Percentiles rank a stretch among this genome's conserved stretches.
Evolutionary conservation across 2,113 vertebrate genomes (phyloP).

Genomic region (Lonchura striata): DNA sequence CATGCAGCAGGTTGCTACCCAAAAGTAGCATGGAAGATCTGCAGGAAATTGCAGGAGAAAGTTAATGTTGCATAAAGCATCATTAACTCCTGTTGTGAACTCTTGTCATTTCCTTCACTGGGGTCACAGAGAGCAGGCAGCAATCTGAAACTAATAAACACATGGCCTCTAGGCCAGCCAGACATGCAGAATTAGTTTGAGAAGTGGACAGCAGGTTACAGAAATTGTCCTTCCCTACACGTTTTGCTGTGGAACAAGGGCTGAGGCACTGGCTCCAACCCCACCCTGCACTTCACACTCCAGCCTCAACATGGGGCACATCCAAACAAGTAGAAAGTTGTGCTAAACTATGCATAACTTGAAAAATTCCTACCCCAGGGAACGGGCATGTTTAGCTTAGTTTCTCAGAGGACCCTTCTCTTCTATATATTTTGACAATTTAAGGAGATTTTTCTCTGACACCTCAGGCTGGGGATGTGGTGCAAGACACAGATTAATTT

Average conservation of each 20-base stretch:
- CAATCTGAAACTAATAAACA: constrained; percentile 2
- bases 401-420: background rate
- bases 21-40: background rate
- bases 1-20: background rate
- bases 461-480: constrained; percentile 8
- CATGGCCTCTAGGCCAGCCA: background rate
- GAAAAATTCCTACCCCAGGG: background rate
- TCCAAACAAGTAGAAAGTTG: background rate
- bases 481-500: background rate
- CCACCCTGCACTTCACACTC: background rate
- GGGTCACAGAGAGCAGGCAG: background rate
- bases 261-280: background rate
- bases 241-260: background rate
- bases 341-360: background rate
- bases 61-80: constrained; percentile 19
- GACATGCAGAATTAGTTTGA: background rate
- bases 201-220: background rate
- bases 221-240: background rate
- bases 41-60: constrained; percentile 12
- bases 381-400: background rate
- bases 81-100: constrained; percentile 25
- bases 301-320: background rate
- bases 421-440: constrained; percentile 44
- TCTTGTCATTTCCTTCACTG: background rate
- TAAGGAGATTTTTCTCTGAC: constrained; percentile 42